Conservation (phyloP, 2,113 vertebrate species). For the Phalacrocorax carbo region DNA sequence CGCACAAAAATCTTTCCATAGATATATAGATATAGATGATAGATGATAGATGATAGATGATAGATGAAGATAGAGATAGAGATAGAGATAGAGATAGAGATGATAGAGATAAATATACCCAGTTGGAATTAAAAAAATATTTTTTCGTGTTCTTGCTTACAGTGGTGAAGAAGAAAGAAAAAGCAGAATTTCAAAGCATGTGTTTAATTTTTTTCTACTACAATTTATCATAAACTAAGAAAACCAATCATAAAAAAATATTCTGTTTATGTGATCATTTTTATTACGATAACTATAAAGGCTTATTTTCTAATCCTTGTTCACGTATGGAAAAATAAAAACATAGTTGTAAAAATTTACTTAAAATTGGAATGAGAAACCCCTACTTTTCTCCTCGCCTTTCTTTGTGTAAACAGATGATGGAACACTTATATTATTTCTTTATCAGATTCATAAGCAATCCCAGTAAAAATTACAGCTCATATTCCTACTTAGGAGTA, state of each 20-base stretch:
- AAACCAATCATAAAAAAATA: background rate
- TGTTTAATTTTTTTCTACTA: background rate
- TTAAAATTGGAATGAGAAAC: background rate
- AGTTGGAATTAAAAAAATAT: background rate
- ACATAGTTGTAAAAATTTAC: background rate
- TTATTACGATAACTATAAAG: background rate
- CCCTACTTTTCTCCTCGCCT: background rate
- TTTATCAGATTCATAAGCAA: background rate
- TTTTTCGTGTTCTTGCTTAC: background rate
- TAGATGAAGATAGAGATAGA: no score
- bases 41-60: no score
- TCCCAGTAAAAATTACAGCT: background rate
- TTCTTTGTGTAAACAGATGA: background rate
- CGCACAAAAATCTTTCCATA: background rate
- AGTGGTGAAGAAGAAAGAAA: background rate
- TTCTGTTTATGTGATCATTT: background rate
- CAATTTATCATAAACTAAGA: background rate
- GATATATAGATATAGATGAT: no score
- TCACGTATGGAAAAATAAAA: background rate
- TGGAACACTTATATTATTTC: background rate
- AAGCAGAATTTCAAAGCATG: background rate
- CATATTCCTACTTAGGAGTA: background rate
- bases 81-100: no score
- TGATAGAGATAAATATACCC: background rate
- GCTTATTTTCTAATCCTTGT: background rate